phyloP scores from a whole-genome alignment of 2,113 vertebrate genomes.

The Odontesthes bonariensis region DNA sequence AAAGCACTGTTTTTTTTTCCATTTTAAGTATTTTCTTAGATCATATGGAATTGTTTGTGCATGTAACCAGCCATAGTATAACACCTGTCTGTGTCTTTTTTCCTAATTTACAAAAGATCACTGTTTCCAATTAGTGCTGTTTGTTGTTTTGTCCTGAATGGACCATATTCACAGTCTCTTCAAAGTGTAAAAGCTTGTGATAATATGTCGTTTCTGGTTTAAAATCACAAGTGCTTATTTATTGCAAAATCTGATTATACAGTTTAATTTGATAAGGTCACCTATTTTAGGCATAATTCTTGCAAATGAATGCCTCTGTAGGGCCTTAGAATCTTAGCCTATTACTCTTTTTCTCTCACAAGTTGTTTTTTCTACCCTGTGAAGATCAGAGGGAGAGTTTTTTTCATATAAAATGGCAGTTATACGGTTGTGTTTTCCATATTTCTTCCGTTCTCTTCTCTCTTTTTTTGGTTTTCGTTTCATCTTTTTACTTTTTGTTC shows the following conservation, averaged over 20 bases:
- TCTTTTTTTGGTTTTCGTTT: neutral
- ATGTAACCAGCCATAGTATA: neutral
- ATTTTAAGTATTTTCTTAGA: neutral
- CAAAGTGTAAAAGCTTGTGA: neutral
- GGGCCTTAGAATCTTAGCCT: neutral
- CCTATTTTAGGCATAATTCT: too few species aligned
- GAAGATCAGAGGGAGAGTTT: neutral
- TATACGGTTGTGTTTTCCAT: neutral
- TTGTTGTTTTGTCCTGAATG: neutral
- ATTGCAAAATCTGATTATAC: neutral
- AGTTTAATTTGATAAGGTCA: neutral
- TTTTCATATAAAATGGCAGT: neutral
- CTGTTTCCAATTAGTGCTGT: neutral
- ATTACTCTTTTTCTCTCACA: neutral
- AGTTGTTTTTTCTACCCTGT: neutral
- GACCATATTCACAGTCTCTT: neutral
- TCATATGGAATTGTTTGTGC: neutral
- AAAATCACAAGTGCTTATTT: neutral
- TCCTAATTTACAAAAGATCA: neutral
- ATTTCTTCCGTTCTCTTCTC: slow-evolving; percentile 15
- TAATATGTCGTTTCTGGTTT: neutral
- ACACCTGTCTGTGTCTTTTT: neutral
- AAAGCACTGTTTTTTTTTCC: neutral
- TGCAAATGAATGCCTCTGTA: neutral
- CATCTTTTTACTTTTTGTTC: slow-evolving; percentile 12